Percentiles rank a stretch among this genome's conserved stretches.
phyloP scores from a whole-genome alignment of 2,888 invertebrate genomes.

The Lasioglossum malachurum region DNA sequence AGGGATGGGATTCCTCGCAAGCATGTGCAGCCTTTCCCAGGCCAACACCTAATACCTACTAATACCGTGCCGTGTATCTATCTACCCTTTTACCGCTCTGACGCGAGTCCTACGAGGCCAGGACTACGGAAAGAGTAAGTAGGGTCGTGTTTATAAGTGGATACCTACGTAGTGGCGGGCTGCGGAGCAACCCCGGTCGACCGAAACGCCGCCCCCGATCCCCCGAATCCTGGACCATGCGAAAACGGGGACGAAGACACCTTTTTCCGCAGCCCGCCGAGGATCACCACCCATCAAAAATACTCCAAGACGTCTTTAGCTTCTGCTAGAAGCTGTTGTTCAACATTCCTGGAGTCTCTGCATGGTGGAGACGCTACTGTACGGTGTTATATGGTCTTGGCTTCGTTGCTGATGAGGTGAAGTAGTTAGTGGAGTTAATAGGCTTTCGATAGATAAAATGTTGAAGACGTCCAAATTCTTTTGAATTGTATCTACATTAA shows the following conservation, averaged over 20 bases:
- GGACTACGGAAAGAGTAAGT: conserved; percentile 80
- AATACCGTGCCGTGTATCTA: conserved; percentile 84
- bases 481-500: neutral
- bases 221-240: conserved; percentile 44
- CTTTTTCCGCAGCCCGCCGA: conserved; percentile 20
- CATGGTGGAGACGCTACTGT: neutral
- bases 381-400: neutral
- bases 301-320: conserved; percentile 38
- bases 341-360: neutral
- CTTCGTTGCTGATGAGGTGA: neutral
- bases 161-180: conserved; percentile 75
- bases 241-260: conserved; percentile 11
- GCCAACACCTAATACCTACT: conserved; percentile 85
- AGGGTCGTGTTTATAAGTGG: conserved; percentile 77
- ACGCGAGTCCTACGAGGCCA: conserved; percentile 81
- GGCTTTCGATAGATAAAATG: neutral
- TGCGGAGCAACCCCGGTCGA: conserved; percentile 67
- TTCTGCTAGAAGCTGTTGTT: neutral
- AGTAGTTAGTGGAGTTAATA: neutral
- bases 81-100: conserved; percentile 84
- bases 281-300: conserved; percentile 46
- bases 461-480: neutral
- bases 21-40: conserved; percentile 84
- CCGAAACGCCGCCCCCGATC: conserved; percentile 64
- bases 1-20: conserved; percentile 79